Conservation (phyloP, 2,797 vertebrate genomes). For the Acanthiza pusilla region DNA sequence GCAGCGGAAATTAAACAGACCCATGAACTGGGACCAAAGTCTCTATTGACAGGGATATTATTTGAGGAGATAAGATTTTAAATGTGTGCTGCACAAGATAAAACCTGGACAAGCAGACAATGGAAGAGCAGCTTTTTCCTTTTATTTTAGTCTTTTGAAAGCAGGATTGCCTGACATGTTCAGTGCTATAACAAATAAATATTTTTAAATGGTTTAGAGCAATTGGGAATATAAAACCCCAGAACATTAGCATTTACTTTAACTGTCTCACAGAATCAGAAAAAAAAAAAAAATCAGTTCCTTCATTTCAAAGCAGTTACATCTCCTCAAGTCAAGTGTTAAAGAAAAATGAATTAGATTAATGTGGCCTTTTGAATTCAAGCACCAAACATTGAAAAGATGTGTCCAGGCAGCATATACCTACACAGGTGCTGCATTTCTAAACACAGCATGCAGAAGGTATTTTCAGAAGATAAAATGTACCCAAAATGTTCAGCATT, state of each 20-base stretch:
- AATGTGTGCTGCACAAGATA: not conserved
- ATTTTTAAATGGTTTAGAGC: conserved; percentile 5
- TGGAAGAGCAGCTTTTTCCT: not conserved
- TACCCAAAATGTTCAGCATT: not conserved
- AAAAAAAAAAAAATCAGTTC: not conserved
- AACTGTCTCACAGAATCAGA: not conserved
- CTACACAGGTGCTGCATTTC: not conserved
- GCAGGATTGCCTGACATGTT: not conserved
- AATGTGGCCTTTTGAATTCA: not conserved
- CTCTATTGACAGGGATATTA: conserved; percentile 29
- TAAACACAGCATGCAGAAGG: not conserved
- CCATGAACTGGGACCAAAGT: not conserved
- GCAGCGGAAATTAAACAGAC: conserved; percentile 33
- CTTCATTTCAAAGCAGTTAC: not conserved
- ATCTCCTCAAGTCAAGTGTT: not conserved
- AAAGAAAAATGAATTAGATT: not conserved
- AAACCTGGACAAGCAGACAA: not conserved
- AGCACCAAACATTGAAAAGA: not conserved
- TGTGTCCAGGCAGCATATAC: not conserved
- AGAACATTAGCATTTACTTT: not conserved
- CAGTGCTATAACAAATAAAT: not conserved
- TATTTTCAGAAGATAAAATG: not conserved
- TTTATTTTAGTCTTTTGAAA: not conserved
- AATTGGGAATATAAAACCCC: not conserved
- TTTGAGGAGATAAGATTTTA: conserved; percentile 26